Evolutionary conservation across 2,113 vertebrate genomes (phyloP).

Genomic region (Ancistrus triradiatus): DNA sequence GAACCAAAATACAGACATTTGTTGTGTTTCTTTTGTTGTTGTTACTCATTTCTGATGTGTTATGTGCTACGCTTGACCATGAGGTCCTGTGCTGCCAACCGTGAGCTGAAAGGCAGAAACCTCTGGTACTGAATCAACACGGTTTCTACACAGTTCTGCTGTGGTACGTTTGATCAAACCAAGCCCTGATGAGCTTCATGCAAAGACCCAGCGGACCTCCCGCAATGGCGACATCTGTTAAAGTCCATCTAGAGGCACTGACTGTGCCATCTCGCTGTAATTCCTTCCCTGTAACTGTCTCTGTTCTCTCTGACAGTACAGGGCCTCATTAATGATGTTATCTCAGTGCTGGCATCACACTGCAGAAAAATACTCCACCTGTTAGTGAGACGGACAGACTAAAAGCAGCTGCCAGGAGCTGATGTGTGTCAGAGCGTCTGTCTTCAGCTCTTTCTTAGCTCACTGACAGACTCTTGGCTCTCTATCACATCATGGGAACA

Average conservation of each 20-base stretch:
- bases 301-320: not conserved
- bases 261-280: not conserved
- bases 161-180: no score
- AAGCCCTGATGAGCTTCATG: no score
- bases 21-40: no score
- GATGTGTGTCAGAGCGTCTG: not conserved
- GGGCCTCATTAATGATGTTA: not conserved
- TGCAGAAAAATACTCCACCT: not conserved
- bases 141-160: no score
- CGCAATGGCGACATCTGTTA: conserved; percentile 7
- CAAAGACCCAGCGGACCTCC: conserved; percentile 15
- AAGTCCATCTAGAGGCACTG: not conserved
- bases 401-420: not conserved
- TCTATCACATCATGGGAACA: not conserved
- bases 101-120: no score
- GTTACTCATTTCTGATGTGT: no score
- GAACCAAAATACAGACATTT: no score
- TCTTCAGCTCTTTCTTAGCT: not conserved
- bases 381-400: not conserved
- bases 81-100: no score
- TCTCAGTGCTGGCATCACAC: not conserved
- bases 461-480: not conserved
- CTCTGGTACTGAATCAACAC: no score
- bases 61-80: no score
- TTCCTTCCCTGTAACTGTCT: not conserved